Evolutionary conservation across 2,113 vertebrate genomes (phyloP), one percentile per base, ranked within the genome.

Genomic region (Pavo muticus): DNA sequence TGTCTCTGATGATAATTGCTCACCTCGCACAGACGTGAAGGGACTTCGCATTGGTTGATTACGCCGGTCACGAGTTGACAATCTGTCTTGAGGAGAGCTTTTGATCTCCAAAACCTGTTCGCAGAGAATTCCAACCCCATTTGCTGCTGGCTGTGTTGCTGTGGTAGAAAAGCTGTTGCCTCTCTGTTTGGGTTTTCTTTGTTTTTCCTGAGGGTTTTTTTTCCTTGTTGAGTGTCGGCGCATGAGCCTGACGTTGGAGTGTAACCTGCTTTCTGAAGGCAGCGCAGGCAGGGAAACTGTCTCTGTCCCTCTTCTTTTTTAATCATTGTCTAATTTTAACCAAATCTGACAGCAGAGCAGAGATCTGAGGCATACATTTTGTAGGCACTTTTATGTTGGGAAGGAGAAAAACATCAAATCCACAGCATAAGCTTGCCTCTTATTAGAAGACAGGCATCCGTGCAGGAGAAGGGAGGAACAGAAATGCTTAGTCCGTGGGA

Each of bases 1-100:
- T 72, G 93, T 94, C 97, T 97, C 60, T 96, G 77, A 85, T 54
- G 97, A 61, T 97, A 95, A 97, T 97, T 87, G 89, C 13, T 93
- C 61, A 60, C 95, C 77, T 11, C 39, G 15, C 2, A 3, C 64
- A 40, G 95, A 96, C 76, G 91, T 93, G 97, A 44, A 91, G 93
- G 95, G 94, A 94, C 94, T 97, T 37, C 1, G 93, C 91, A 52
- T 87, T 30, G 93, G 91, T 85, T 95, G 94, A 91, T 91, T 87
- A 70, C 29, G 0, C 68, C 8, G 64, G 45, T 95, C 96, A 90
- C 39, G 8, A 65, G 89, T 63, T 87, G 88, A 73, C 91, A 81
- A 12, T 68, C 87, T 96, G 87, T 57, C 94, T 91, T 75, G 27
- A 73, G 83, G 91, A 93, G 84, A 94, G 76, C 60, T 86, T 77